Base-by-base conservation (phyloP, 2,888 invertebrate genomes). In the Caenorhabditis doughertyi region DNA sequence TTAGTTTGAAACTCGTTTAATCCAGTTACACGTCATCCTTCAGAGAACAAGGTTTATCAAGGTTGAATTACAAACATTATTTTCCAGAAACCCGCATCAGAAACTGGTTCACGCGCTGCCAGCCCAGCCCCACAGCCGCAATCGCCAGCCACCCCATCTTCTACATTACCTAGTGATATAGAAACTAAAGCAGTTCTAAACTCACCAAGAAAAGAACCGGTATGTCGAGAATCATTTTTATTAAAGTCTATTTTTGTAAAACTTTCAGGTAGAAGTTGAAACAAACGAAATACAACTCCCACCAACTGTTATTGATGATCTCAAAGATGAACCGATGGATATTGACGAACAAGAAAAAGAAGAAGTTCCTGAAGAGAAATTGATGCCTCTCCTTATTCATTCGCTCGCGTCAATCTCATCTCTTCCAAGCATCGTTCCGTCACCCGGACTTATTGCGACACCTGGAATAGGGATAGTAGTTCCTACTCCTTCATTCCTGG, bases 101-200 rank as follows among this genome's bases (percentile, higher is more conserved):
- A 62, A 23, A 27, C 60, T 47, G 73, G 73, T 3, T 82, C 82
- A 18, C 56, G 82, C 25, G 42, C 60, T 9, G 67, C 67, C 0
- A 82, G 82, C 35, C 81, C 81, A 11, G 71, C 76, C 35, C 82
- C 77, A n/a, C 32, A 8, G 18, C 3, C 62, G 1, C 47, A 42
- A 39, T 72, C 82, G 3, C 77, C 77, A 1, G 71, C 64, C 1
- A 81, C 81, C 3, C 81, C 81, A 21, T 56, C 81, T 7, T 73
- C 82, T 9, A 39, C 39, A 39, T 67, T 82, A 29, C 77, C 77
- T 13, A 18, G 7, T 47, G 82, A 82, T 21, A 51, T 77, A 4
- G 77, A 77, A 42, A 21, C 51, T 1, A 82, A 82, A 56, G 35
- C 62, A 8, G 68, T 29, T 7, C 35, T 81, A 0, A 2, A 25